Evolutionary conservation across 2,797 vertebrate species (phyloP).

Genomic region (Pristis pectinata): DNA sequence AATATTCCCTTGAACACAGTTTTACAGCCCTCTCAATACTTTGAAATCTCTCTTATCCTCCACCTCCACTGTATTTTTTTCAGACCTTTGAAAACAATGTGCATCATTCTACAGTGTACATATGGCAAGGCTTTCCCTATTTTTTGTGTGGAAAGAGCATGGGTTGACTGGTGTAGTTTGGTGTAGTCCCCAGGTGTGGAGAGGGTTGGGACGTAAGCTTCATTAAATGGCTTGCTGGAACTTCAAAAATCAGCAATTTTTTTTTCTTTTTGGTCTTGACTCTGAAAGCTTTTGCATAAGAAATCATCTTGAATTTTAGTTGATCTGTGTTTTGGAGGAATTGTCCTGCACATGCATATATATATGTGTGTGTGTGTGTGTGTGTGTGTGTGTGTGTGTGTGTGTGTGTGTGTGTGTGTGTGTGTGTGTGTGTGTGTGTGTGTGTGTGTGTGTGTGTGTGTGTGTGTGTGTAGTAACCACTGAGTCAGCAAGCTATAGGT

Average conservation of each 20-base stretch:
- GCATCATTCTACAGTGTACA: background rate
- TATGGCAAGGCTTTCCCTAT: too few species aligned
- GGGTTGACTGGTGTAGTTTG: background rate
- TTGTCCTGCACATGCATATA: too few species aligned
- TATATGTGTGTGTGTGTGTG: too few species aligned
- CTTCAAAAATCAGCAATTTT: background rate
- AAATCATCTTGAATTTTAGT: background rate
- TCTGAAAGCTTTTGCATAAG: background rate
- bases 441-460: too few species aligned
- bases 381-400: too few species aligned
- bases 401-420: too few species aligned
- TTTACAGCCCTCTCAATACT: background rate
- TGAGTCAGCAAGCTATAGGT: background rate
- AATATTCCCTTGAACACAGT: background rate
- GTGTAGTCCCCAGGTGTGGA: background rate
- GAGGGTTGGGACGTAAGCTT: background rate
- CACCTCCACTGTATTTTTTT: background rate
- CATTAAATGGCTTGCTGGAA: background rate
- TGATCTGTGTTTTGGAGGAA: background rate
- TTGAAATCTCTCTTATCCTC: background rate
- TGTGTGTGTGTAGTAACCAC: background rate
- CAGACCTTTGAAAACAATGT: background rate
- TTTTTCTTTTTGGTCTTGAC: background rate
- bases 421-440: too few species aligned
- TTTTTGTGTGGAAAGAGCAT: background rate